Conservation (phyloP, 2,888 invertebrate species). For the Icerya purchasi region DNA sequence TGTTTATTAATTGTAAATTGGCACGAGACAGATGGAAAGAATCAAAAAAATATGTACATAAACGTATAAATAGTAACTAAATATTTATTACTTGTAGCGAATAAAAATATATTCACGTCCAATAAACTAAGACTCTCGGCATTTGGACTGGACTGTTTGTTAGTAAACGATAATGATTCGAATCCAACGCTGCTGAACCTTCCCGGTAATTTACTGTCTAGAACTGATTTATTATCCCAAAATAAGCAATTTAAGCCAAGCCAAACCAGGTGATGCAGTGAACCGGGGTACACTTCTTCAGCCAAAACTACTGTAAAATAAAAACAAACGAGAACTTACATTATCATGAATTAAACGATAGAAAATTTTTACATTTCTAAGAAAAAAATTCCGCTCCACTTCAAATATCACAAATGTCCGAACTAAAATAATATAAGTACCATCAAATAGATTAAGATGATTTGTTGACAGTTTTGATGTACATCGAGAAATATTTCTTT, state of each 20-base stretch:
- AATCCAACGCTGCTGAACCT: neutral
- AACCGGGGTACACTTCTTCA: neutral
- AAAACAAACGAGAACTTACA: neutral
- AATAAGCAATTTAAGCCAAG: neutral
- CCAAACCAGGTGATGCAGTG: neutral
- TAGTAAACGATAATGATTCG: neutral
- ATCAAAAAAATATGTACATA: too few species aligned
- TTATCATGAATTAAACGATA: too few species aligned
- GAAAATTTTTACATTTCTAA: too few species aligned
- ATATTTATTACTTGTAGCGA: neutral
- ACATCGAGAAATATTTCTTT: too few species aligned
- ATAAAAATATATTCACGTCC: neutral
- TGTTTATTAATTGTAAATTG: too few species aligned
- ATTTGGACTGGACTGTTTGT: neutral
- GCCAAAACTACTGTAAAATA: neutral
- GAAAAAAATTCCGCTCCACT: too few species aligned
- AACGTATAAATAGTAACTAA: neutral
- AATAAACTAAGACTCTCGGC: neutral
- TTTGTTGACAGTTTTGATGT: too few species aligned
- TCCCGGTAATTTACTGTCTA: neutral
- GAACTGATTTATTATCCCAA: neutral
- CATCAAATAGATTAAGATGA: too few species aligned
- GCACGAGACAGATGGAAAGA: too few species aligned
- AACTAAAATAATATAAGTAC: too few species aligned
- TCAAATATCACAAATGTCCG: too few species aligned